Base-by-base conservation (phyloP, 92 coral and sea anemone genomes). In the Phenganax subtilis region DNA sequence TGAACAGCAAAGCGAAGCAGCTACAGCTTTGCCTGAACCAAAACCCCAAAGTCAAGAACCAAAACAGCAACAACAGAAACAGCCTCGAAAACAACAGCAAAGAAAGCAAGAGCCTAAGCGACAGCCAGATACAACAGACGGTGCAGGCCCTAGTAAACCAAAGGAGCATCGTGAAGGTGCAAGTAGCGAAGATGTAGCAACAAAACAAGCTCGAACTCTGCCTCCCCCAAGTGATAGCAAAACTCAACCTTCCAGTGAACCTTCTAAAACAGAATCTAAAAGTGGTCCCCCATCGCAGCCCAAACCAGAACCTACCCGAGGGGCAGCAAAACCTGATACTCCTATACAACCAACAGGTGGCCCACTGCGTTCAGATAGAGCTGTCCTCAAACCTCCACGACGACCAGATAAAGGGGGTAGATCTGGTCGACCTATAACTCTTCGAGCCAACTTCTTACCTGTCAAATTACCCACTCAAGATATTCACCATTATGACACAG, bases 401-500 rank as follows among this genome's bases (percentile, higher is more conserved):
- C 86, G 97, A 57, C 97, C 97, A 10, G 91, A 66, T 75, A 75
- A 77, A 76, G 94, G 97, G 47, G 83, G 83, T 30, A 87, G 20
- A 61, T 81, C 61, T 28, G 97, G 97, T 12, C 84, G 90, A 60
- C 86, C 84, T 6, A 90, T 92, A 51, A 78, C 57, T 11, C 79
- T 92, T 7, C 86, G 85, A 57, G 91, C 92, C 11, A 92, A 92
- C 83, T 92, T 90, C 81, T 88, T 90, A 63, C 85, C 69, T 16
- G 77, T 92, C 17, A 83, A 82, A 56, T 29, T 92, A 25, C 87
- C 89, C 3, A 6, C 10, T 12, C 68, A 87, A 37, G 88, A 77
- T 63, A 66, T 92, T 10, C 91, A 87, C 60, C 97, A 92, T 60
- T 92, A 92, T 25, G 94, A 92, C 75, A 82, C 91, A 11, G 92